These are phyloP conservation scores for Platyrinchus mystaceus DNA, from an alignment of 2,797 vertebrate genomes.

Conservation along the genomic window DNA sequence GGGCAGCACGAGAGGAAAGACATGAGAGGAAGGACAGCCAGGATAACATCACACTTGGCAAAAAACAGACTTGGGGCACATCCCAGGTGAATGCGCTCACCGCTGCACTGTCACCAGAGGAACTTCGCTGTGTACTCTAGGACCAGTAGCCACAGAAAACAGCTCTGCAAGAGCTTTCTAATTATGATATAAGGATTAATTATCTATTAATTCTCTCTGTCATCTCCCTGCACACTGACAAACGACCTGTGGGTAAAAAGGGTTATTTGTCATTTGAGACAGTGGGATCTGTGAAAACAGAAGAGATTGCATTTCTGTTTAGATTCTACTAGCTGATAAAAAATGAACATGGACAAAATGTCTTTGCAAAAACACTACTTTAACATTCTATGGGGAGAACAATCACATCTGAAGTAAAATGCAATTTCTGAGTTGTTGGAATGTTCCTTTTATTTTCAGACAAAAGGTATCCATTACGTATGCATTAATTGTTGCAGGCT, in stretches of 20 bases:
- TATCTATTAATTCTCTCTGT: background rate
- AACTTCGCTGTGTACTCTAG: background rate
- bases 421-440: background rate
- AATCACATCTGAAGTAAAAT: background rate
- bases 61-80: background rate
- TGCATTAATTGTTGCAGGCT: constrained; percentile 18
- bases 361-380: background rate
- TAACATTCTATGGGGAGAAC: background rate
- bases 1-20: too few relatives aligned
- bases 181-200: background rate
- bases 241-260: background rate
- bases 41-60: background rate
- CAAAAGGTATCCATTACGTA: background rate
- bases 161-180: background rate
- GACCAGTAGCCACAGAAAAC: background rate
- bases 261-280: background rate
- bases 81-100: accelerated
- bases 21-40: background rate
- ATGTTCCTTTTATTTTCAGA: background rate
- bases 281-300: background rate
- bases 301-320: background rate
- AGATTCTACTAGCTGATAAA: background rate
- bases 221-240: background rate
- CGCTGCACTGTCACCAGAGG: background rate
- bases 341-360: background rate